Conservation (phyloP, 2,888 invertebrate species). For the Drosophila kanekoi region DNA sequence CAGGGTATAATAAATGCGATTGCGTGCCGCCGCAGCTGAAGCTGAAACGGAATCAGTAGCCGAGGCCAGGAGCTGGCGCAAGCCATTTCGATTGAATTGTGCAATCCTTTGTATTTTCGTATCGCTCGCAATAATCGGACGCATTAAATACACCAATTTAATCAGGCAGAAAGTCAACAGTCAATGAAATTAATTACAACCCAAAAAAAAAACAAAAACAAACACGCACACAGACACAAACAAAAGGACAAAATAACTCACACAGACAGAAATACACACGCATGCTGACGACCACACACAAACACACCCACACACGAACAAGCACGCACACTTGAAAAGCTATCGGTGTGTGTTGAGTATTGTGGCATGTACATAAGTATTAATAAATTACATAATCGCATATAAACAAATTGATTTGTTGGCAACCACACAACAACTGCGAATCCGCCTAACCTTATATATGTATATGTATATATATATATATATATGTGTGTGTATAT, state of each 20-base stretch:
- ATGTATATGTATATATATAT: not conserved
- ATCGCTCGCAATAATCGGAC: slow-evolving; percentile 24
- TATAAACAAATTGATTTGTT: slow-evolving; percentile 17
- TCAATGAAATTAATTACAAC: slow-evolving; percentile 39
- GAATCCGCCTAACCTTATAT: slow-evolving; percentile 4
- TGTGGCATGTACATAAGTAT: slow-evolving; percentile 5
- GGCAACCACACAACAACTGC: slow-evolving; percentile 19
- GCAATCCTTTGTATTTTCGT: slow-evolving; percentile 26
- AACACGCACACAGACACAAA: slow-evolving; percentile 1
- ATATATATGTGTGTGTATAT: slow-evolving; percentile 1
- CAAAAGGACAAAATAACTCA: too few species aligned
- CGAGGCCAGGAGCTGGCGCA: not conserved
- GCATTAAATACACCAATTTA: slow-evolving; percentile 59
- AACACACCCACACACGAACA: not conserved
- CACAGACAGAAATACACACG: not conserved
- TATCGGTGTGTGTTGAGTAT: not conserved
- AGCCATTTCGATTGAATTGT: slow-evolving; percentile 17
- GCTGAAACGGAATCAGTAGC: not conserved
- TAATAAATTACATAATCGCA: slow-evolving; percentile 35
- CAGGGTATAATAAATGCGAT: slow-evolving; percentile 52
- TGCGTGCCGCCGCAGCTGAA: slow-evolving; percentile 57
- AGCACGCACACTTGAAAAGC: not conserved
- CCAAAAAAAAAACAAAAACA: not conserved
- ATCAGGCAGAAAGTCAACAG: slow-evolving; percentile 44
- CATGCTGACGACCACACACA: not conserved